These are phyloP conservation scores for Akabosia matsudoensis DNA, from an alignment of 1,140 invertebrate genomes.

Conservation along the genomic window DNA sequence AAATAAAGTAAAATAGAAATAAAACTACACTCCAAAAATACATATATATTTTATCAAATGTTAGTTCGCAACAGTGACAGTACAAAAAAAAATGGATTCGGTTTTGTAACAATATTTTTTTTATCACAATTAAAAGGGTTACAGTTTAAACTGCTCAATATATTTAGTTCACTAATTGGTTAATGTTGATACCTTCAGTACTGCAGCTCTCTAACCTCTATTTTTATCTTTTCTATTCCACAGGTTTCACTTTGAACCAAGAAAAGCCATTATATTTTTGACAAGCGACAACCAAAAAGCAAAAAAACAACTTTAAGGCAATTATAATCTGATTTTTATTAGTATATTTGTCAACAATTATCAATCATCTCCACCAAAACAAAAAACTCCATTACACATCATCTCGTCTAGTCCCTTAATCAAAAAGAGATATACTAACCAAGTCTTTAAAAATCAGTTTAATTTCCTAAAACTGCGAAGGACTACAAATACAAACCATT, in stretches of 20 bases:
- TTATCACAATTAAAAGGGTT: background rate
- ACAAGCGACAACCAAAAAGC: background rate
- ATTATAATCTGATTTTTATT: background rate
- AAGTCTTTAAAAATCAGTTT: too few species aligned
- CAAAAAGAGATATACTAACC: too few species aligned
- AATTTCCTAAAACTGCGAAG: too few species aligned
- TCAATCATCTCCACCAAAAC: slow-evolving; percentile 11
- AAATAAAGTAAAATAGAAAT: too few species aligned
- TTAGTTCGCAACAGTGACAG: too few species aligned
- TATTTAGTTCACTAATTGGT: too few species aligned
- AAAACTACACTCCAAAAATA: background rate
- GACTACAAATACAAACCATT: too few species aligned
- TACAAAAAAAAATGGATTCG: background rate
- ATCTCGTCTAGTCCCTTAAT: slow-evolving; percentile 3
- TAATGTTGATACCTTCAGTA: too few species aligned
- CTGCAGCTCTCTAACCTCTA: background rate
- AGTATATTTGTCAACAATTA: background rate
- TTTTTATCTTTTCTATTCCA: background rate
- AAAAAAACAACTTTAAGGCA: background rate
- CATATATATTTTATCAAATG: too few species aligned
- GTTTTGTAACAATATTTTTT: background rate
- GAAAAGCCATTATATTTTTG: background rate
- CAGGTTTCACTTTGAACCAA: slow-evolving; percentile 23
- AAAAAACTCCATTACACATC: too few species aligned
- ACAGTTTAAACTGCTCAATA: too few species aligned